phyloP scores from a whole-genome alignment of 2,888 invertebrate genomes.

The Dasysyrphus tricinctus region DNA sequence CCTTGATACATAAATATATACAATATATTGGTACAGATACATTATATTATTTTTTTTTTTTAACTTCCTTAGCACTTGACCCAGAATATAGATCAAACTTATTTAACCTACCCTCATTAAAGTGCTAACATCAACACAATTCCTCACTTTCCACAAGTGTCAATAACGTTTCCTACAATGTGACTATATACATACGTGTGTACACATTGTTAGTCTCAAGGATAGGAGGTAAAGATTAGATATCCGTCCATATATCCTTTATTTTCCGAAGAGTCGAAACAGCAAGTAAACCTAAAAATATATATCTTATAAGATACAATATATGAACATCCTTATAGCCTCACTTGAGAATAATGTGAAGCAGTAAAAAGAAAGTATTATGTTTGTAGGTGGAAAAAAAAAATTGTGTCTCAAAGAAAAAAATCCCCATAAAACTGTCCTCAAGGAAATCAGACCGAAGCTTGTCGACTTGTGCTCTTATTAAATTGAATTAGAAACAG shows the following conservation, averaged over 20 bases:
- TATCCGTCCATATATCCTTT: slow-evolving; percentile 17
- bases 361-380: slow-evolving; percentile 37
- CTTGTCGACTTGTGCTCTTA: slow-evolving; percentile 60
- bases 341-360: slow-evolving; percentile 53
- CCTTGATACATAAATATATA: slow-evolving; percentile 13
- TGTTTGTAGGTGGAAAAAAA: not conserved
- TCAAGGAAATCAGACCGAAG: slow-evolving; percentile 40
- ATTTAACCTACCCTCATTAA: slow-evolving; percentile 65
- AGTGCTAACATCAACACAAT: slow-evolving; percentile 70
- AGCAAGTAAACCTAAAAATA: slow-evolving; percentile 46
- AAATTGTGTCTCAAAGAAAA: slow-evolving; percentile 6
- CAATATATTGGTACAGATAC: not conserved
- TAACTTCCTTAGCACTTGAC: slow-evolving; percentile 48
- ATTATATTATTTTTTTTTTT: not conserved
- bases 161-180: slow-evolving; percentile 56
- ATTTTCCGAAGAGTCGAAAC: slow-evolving; percentile 26
- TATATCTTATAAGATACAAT: slow-evolving; percentile 4
- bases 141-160: slow-evolving; percentile 69
- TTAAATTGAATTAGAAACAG: slow-evolving; percentile 67
- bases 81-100: slow-evolving; percentile 59
- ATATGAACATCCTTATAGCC: slow-evolving; percentile 29
- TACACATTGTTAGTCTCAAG: not conserved
- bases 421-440: slow-evolving; percentile 35
- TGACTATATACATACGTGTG: not conserved
- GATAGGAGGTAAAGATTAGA: not conserved